Conservation (phyloP, 2,888 invertebrate species). For the Cephus runcator region DNA sequence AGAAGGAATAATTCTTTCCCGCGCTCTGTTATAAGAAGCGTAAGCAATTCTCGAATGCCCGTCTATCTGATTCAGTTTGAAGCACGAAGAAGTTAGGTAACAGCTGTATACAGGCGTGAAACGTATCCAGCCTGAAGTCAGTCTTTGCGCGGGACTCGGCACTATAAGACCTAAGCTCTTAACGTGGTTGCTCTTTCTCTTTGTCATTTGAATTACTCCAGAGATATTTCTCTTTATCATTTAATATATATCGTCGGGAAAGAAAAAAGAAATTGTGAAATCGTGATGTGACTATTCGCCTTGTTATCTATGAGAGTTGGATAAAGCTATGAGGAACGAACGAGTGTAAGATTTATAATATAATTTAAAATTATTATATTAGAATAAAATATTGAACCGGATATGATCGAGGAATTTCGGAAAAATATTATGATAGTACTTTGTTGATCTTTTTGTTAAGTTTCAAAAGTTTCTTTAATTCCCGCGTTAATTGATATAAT, state of each 20-base stretch:
- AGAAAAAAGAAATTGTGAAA: not conserved
- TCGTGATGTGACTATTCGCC: not conserved
- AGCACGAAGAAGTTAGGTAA: constrained; percentile 38
- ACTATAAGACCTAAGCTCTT: constrained; percentile 29
- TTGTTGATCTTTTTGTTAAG: not conserved
- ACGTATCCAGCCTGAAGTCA: constrained; percentile 35
- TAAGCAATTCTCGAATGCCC: not conserved
- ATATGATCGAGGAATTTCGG: not conserved
- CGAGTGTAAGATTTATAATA: not conserved
- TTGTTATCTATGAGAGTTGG: not conserved
- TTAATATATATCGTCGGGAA: not conserved
- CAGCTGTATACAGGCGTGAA: constrained; percentile 21
- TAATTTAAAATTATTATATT: not conserved
- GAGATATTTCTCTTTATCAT: not conserved
- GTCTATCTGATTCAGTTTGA: constrained; percentile 14
- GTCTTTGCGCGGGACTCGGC: constrained; percentile 46
- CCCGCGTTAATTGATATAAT: not conserved
- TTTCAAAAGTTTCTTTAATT: not conserved
- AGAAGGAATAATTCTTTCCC: not conserved
- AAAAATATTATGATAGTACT: not conserved
- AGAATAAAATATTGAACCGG: not conserved
- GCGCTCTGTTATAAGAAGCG: not conserved
- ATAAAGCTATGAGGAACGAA: not conserved
- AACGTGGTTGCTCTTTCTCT: not conserved
- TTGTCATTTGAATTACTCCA: not conserved